A percentile compares a stretch with the other conserved stretches of the same genome.
phyloP scores from a whole-genome alignment of 2,888 invertebrate species.

The Drosophila meridionalis region DNA sequence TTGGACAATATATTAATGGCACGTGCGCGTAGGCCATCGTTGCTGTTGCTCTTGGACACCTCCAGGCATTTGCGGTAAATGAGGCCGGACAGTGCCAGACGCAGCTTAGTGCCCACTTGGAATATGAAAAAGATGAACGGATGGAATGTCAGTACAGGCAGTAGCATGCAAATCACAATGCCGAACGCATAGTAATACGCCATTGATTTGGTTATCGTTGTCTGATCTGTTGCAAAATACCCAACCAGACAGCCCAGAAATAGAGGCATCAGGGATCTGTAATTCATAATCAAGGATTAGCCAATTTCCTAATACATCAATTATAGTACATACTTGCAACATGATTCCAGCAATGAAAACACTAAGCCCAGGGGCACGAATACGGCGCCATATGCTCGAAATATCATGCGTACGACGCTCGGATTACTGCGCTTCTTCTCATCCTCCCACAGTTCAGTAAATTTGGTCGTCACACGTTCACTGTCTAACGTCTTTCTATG shows the following conservation, averaged over 20 bases:
- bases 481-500: slow-evolving; percentile 86
- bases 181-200: slow-evolving; percentile 89
- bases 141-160: slow-evolving; percentile 88
- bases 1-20: slow-evolving; percentile 97
- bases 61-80: slow-evolving; percentile 90
- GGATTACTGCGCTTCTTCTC: slow-evolving; percentile 84
- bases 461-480: slow-evolving; percentile 85
- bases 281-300: slow-evolving; percentile 32
- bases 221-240: slow-evolving; percentile 87
- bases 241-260: slow-evolving; percentile 89
- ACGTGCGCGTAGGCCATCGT: slow-evolving; percentile 91
- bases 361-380: slow-evolving; percentile 81
- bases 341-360: slow-evolving; percentile 79
- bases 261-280: slow-evolving; percentile 88
- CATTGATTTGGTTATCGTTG: slow-evolving; percentile 85
- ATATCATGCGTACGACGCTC: slow-evolving; percentile 85
- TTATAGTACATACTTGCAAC: slow-evolving; percentile 77
- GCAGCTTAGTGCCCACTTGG: slow-evolving; percentile 89
- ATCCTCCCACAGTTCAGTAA: slow-evolving; percentile 85
- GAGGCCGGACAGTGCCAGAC: slow-evolving; percentile 90
- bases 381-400: slow-evolving; percentile 84
- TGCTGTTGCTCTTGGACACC: slow-evolving; percentile 92
- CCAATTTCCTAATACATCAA: not conserved
- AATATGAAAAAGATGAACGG: slow-evolving; percentile 90
- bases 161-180: slow-evolving; percentile 87